Base-by-base conservation (phyloP, 2,113 vertebrate species). In the Hirundichthys speculiger region DNA sequence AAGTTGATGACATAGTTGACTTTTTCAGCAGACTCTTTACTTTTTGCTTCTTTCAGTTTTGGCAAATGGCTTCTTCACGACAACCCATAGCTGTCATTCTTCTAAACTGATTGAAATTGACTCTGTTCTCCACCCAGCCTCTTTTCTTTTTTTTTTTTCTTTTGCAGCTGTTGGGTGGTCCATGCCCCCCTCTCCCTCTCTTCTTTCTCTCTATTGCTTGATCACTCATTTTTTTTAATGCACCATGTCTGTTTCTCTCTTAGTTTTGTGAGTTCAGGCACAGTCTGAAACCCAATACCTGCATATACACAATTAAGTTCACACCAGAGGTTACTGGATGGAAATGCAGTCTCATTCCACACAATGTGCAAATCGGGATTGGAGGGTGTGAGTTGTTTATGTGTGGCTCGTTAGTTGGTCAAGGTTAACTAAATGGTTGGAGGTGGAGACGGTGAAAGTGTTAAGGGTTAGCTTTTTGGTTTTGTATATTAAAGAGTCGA, bases 231-330 rank as follows among this genome's bases (percentile, higher is more conserved):
- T 82, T 85, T 82, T 84, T 78, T 85, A 75, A 79, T 83, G 77
- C 71, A 81, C 63, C 52, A 58, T 61, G 74, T 77, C 84, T 89
- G 82, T 85, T 88, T 87, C 79, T 88, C 64, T 89, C 84, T 85
- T 74, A 86, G 69, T 24, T 20, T 69, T 69, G 18, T 64, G 62
- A 54, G 74, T 64, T 67, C 60, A 59, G 59, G 73, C 77, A 45
- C 30, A 63, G 64, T 73, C 70, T 38, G 87, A 86, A 91, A 91
- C 71, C 55, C 69, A 78, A 90, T 72, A 84, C 87, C 80, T 69
- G 68, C 89, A 77, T 87, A 82, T 86, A 89, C 86, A 90, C 85
- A 86, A 82, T 92, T 89, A 87, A 79, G 85, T 91, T 90, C 84
- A 90, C 86, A 85, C 77, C 82, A 71, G 73, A 81, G 87, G 78